Evolutionary conservation across 2,888 invertebrate species (phyloP), one percentile per base, ranked within the genome.

Genomic region (Pterobdella sp.): DNA sequence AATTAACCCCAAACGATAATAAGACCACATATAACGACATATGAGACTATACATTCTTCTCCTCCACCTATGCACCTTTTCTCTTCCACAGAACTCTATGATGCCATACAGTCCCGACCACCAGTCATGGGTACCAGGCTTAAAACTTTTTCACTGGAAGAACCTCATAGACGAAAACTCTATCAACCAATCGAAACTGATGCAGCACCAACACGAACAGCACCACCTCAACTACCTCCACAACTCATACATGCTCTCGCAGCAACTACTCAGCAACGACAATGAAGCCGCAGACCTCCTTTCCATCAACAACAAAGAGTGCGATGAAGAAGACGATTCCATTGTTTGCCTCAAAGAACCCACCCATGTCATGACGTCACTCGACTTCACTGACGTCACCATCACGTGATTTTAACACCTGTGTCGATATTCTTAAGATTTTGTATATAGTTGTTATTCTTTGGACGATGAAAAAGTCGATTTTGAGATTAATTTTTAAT

Each of bases 311-410:
- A n/a, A n/a, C 14, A 56, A 56, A 4, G 22, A 37, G 26, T 42
- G 52, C 10, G 69, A 69, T 34, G 69, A 69, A 29, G 69, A 69
- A 14, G 69, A 69, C 34, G 69, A 69, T 52, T 49, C 69, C 1
- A 69, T 69, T 31, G 69, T 69, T 10, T 69, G 69, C 31, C 52
- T 69, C 52, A 69, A 69, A 52, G 69, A 69, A 52, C 69, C 42
- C 4, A 36, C 36, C 69, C 36, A 69, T 34, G 22, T 69, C 26
- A 42, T 69, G 52, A 32, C 52, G 26, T 32, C 69, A 2, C 26
- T 69, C 31, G 69, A 69, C 34, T 69, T 49, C 56, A 52, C 26
- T 22, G 69, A 69, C 52, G 52, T 69, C 69, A 34, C 32, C 56
- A 69, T 32, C 14, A 52, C 69, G 69, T 65, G 65, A 65, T 35